phyloP scores from a whole-genome alignment of 1,140 invertebrate genomes.

The Babylonia areolata region DNA sequence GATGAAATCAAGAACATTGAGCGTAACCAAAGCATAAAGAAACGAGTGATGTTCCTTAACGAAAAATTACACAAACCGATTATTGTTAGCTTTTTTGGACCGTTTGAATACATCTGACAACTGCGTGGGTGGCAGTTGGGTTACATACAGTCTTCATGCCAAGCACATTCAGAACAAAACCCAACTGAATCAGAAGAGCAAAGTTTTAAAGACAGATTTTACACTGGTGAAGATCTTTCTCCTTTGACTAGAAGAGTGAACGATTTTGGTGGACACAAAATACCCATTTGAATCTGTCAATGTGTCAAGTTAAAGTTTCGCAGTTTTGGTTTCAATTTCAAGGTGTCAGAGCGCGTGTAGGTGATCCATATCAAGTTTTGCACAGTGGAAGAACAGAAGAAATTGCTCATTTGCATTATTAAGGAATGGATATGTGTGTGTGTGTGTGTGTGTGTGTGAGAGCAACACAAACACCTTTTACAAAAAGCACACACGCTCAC shows the following conservation, averaged over 20 bases:
- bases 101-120: constrained; percentile 49
- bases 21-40: not conserved
- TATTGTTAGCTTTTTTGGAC: constrained; percentile 57
- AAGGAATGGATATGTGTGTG: no score
- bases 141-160: constrained; percentile 19
- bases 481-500: no score
- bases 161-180: not conserved
- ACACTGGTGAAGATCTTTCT: not conserved
- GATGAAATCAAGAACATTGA: constrained; percentile 24
- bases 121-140: constrained; percentile 32
- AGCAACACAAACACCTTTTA: no score
- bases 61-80: constrained; percentile 59
- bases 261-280: no score
- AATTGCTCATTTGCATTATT: constrained; percentile 46
- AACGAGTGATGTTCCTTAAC: constrained; percentile 18
- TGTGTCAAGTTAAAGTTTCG: no score
- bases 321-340: no score
- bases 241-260: no score
- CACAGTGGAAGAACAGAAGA: constrained; percentile 23
- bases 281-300: no score
- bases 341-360: no score
- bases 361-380: no score
- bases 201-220: not conserved
- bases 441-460: no score
- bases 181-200: constrained; percentile 8